Base-by-base conservation (phyloP, 1,140 invertebrate genomes). In the Cydia fagiglandana region DNA sequence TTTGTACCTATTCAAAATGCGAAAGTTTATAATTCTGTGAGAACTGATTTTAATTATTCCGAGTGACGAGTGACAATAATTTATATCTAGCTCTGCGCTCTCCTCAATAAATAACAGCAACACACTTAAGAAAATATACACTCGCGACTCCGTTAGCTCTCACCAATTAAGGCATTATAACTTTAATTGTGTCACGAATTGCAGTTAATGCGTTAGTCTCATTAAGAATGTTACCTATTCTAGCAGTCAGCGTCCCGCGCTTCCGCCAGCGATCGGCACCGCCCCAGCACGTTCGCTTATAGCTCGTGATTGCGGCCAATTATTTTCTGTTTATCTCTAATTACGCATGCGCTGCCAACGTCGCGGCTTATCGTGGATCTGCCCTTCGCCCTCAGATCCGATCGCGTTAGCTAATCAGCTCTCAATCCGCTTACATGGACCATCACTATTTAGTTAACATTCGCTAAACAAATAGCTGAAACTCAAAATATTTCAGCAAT, bases 321-420 rank as follows among this genome's bases (percentile, higher is more conserved):
- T 92, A 92, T 91, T 92, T 92, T 92, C 88, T 89, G 91, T 93
- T 91, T 91, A 90, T 91, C 89, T 91, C 91, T 93, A 93, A 93
- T 93, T 93, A 93, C 89, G 89, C 86, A 91, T 91, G 86, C 89
- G 86, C 90, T 88, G 88, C 88, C 86, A 86, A 89, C 88, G 88
- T 89, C 81, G 76, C 82, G 83, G 80, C 81, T 91, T 90, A 91
- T 91, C 90, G 80, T 41, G 74, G 75, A 92, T 92, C 89, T 93
- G 87, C 91, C 91, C 90, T 93, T 87, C 90, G 91, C 83, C 89
- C 91, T 79, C 79, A 91, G 91, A 93, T 93, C 83, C 85, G 81
- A 93, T 93, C 90, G 84, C 82, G 84, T 83, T 84, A 76, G 79
- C 85, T 91, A 91, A 93, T 91, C 91, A 93, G 86, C 78, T 81